Evolutionary conservation across 1,140 invertebrate species (phyloP).

Genomic region (Trigoniulus corallinus): DNA sequence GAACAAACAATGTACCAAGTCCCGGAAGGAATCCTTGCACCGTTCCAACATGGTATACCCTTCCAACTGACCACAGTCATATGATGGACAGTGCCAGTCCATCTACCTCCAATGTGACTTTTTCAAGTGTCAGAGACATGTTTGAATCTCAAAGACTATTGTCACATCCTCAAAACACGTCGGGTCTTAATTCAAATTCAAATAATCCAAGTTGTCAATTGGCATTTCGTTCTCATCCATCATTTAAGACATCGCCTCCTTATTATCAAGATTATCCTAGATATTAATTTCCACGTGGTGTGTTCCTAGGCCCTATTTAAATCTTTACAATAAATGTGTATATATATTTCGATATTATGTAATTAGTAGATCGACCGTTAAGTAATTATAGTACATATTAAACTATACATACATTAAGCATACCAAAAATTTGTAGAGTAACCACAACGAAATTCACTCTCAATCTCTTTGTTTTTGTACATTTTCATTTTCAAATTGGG

Average conservation of each 20-base stretch:
- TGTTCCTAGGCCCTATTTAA: too few relatives aligned
- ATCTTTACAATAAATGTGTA: too few relatives aligned
- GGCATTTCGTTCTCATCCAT: conserved; percentile 5
- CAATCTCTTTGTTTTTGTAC: too few relatives aligned
- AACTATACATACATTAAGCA: too few relatives aligned
- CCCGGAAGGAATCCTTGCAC: background rate
- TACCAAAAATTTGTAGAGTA: too few relatives aligned
- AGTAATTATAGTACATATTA: too few relatives aligned
- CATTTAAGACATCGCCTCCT: conserved; percentile 2
- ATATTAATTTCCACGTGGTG: too few relatives aligned
- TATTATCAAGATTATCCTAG: conserved; percentile 10
- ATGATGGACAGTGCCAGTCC: too few relatives aligned
- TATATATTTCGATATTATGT: too few relatives aligned
- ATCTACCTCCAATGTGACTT: background rate
- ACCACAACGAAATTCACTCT: too few relatives aligned
- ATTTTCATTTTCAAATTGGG: too few relatives aligned
- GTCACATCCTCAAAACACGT: background rate
- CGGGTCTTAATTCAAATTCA: background rate
- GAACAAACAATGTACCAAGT: background rate
- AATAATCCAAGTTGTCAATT: conserved; percentile 8
- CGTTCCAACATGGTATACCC: conserved; percentile 7
- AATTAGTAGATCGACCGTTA: too few relatives aligned
- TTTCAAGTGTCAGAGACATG: background rate
- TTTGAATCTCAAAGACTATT: conserved; percentile 3
- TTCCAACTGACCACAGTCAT: conserved; percentile 1